These are phyloP conservation scores for Drosophila pegasa DNA, from an alignment of 2,888 invertebrate species.

Conservation along the genomic window DNA sequence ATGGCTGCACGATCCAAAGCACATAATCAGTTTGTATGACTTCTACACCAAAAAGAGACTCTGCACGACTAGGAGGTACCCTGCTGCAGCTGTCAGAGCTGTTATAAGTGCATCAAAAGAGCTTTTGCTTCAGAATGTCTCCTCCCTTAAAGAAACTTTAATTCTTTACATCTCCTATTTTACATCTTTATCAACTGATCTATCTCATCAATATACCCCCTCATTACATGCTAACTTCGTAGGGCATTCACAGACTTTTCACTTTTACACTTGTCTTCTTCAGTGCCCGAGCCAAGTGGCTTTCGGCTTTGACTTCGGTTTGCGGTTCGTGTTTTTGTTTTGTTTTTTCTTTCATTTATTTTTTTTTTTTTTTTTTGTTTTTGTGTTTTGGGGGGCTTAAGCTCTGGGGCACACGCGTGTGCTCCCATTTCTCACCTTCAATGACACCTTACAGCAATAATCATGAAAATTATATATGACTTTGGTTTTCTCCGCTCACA, in stretches of 20 bases:
- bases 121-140: not conserved
- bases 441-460: constrained; percentile 70
- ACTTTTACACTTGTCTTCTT: constrained; percentile 47
- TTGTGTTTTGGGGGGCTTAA: constrained; percentile 11
- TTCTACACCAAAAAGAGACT: not conserved
- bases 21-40: constrained; percentile 11
- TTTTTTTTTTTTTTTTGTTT: constrained; percentile 4
- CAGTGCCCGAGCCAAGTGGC: constrained; percentile 23
- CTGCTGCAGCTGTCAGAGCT: not conserved
- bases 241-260: constrained; percentile 50
- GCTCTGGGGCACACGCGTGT: constrained; percentile 56
- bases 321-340: constrained; percentile 12
- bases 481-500: constrained; percentile 41
- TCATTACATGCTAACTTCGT: not conserved
- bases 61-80: constrained; percentile 4
- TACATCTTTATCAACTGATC: not conserved
- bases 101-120: not conserved
- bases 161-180: not conserved
- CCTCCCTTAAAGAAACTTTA: too few relatives aligned
- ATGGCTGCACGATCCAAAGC: constrained; percentile 21
- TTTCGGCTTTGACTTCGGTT: constrained; percentile 25
- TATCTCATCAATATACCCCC: not conserved
- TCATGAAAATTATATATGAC: constrained; percentile 59
- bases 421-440: constrained; percentile 79
- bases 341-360: constrained; percentile 6